A percentile compares a stretch with the other conserved stretches of the same genome.
phyloP scores from a whole-genome alignment of 2,888 invertebrate species.

The Aquatica leii region DNA sequence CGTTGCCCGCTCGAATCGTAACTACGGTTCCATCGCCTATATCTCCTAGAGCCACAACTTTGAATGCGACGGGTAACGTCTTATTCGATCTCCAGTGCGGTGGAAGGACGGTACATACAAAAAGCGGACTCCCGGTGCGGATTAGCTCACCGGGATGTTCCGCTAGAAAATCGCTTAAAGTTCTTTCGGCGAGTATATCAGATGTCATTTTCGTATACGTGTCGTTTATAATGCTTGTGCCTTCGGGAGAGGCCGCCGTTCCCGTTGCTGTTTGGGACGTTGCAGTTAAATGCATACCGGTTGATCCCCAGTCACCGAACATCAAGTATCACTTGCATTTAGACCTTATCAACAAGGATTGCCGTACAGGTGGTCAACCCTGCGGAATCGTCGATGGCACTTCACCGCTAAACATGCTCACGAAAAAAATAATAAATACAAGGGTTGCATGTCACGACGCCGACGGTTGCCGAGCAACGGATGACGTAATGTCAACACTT shows the following conservation, averaged over 20 bases:
- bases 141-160: constrained; percentile 94
- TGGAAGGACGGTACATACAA: constrained; percentile 91
- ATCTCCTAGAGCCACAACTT: constrained; percentile 91
- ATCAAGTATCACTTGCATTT: constrained; percentile 44
- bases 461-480: constrained; percentile 58
- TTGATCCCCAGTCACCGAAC: constrained; percentile 54
- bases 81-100: constrained; percentile 98
- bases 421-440: constrained; percentile 27
- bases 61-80: constrained; percentile 94
- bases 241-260: constrained; percentile 75
- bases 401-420: constrained; percentile 11
- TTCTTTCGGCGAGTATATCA: constrained; percentile 83
- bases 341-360: constrained; percentile 14
- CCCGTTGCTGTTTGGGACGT: constrained; percentile 64
- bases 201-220: constrained; percentile 82
- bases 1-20: constrained; percentile 93
- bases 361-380: constrained; percentile 13
- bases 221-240: constrained; percentile 77
- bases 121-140: constrained; percentile 93
- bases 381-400: not conserved
- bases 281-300: constrained; percentile 61
- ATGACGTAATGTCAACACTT: constrained; percentile 61
- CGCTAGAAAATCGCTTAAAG: constrained; percentile 82
- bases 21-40: constrained; percentile 94
- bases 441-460: constrained; percentile 45